These are phyloP conservation scores for Trichonephila inaurata DNA, from an alignment of 1,140 invertebrate genomes.

Conservation along the genomic window DNA sequence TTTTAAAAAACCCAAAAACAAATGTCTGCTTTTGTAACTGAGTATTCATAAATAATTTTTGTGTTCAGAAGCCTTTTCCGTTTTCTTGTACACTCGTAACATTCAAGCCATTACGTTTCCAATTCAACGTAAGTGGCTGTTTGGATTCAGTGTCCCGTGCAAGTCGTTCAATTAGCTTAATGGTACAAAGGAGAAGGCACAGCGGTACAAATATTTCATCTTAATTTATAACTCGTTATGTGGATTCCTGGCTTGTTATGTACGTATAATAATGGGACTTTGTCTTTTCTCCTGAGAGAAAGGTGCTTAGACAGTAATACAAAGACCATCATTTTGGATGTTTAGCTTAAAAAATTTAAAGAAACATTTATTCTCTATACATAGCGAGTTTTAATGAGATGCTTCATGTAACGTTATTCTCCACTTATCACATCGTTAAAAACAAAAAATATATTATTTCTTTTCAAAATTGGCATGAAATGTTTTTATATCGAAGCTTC, in stretches of 20 bases:
- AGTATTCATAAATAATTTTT: conserved; percentile 64
- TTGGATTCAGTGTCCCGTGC: conserved; percentile 61
- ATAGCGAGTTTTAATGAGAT: neutral
- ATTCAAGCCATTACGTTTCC: conserved; percentile 67
- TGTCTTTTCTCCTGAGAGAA: neutral
- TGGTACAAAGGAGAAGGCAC: conserved; percentile 42
- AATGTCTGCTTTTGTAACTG: neutral
- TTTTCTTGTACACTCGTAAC: conserved; percentile 32
- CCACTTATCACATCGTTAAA: neutral
- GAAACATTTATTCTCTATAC: neutral
- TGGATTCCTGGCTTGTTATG: neutral
- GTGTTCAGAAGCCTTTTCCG: neutral
- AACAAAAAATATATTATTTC: too few species aligned
- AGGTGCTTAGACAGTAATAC: neutral
- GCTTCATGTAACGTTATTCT: neutral
- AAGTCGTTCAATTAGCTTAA: conserved; percentile 71
- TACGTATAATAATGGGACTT: conserved; percentile 12
- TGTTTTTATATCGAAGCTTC: too few species aligned
- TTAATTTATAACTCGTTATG: conserved; percentile 55
- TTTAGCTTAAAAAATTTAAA: neutral
- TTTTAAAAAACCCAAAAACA: neutral
- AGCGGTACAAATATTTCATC: conserved; percentile 51
- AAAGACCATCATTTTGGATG: neutral
- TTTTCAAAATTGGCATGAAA: too few species aligned
- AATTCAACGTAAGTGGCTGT: conserved; percentile 71